Conservation (phyloP, 2,797 vertebrate species). For the Melanotaenia boesemani region DNA sequence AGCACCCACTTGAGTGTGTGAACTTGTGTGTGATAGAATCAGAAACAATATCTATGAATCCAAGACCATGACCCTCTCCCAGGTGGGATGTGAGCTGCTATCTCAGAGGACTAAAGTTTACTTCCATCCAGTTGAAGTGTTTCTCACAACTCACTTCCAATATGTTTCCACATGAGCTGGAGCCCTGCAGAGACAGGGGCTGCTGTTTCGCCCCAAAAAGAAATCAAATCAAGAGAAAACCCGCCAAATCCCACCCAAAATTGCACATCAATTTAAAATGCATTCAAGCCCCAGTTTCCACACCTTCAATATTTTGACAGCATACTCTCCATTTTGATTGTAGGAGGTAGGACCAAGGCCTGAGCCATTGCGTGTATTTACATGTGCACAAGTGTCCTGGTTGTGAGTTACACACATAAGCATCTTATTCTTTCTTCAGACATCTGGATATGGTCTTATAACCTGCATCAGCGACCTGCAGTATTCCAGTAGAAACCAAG, state of each 20-base stretch:
- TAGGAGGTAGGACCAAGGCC: not conserved
- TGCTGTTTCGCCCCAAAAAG: not conserved
- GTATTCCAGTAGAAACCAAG: not conserved
- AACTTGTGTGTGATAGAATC: not conserved
- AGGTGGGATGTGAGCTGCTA: not conserved
- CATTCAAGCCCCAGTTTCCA: not conserved
- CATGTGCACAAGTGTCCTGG: not conserved
- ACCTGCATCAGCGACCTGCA: not conserved
- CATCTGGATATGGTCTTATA: not conserved
- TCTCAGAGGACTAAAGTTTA: not conserved
- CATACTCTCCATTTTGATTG: not conserved
- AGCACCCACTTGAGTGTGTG: not conserved
- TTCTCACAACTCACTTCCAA: not conserved
- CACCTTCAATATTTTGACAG: not conserved
- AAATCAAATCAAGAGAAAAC: conserved; percentile 1
- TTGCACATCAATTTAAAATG: not conserved
- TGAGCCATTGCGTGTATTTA: not conserved
- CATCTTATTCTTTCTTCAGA: not conserved
- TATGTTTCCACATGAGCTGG: not conserved
- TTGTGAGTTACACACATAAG: not conserved
- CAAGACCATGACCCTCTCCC: not conserved
- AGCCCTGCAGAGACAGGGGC: not conserved
- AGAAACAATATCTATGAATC: no score
- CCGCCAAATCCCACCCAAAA: not conserved
- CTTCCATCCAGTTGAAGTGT: not conserved